Evolutionary conservation across 2,888 invertebrate species (phyloP), one percentile per base, ranked within the genome.

Genomic region (Euspilapteryx auroguttella): DNA sequence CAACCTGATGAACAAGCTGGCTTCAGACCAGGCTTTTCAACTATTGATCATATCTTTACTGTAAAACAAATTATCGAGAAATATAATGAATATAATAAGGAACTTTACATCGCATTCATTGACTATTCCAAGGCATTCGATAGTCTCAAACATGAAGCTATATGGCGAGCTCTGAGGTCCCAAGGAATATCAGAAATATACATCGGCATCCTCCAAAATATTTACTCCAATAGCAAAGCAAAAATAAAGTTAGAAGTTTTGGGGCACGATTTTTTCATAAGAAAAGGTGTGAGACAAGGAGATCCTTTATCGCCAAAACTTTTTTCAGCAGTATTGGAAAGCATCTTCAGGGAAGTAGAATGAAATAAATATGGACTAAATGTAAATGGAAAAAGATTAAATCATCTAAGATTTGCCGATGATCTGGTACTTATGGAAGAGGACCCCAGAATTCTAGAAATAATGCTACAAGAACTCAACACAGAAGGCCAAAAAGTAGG

Each of bases 1-100:
- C 36, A 39, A 25, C 30, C 25, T 9, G 12, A 14, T 13, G 39
- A n/a, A 26, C 40, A 40, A 33, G 38, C 39, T 1, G 42, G 40
- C 3, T 41, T 40, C 15, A 29, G 39, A 11, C 36, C n/a, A 34
- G 24, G 29, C 6, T 38, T 29, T 25, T 25, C 24, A 11, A 36
- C 34, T 13, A 31, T 39, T 2, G 33, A 37, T 23, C 34, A 40
- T 14, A 36, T 40, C 7, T 35, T 35, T 14, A 36, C 35, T 9
- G 9, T 35, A 6, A 32, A 33, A 29, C 32, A 31, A 12, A 14
- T 34, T 4, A 25, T 37, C n/a, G 26, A 37, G 17, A 39, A n/a
- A n/a, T n/a, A n/a, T n/a, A n/a, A n/a, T n/a, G n/a, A n/a, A n/a
- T n/a, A n/a, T n/a, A n/a, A n/a, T n/a, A n/a, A n/a, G n/a, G n/a